These are phyloP conservation scores for Eremophila alpestris DNA, from an alignment of 2,797 vertebrate species.

Conservation along the genomic window DNA sequence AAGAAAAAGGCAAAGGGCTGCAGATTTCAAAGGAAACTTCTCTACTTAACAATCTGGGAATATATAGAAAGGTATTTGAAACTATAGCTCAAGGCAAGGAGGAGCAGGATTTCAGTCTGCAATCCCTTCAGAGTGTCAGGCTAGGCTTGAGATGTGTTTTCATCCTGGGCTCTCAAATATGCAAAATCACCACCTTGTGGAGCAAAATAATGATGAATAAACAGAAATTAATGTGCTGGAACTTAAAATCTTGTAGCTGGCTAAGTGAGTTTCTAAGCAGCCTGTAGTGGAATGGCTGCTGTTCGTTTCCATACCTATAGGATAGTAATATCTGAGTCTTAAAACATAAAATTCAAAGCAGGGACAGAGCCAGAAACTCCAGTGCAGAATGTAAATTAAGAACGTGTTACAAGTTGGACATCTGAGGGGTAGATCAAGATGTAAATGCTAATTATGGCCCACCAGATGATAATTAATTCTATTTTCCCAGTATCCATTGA, in stretches of 20 bases:
- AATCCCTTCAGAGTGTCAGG: background rate
- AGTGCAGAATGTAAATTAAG: background rate
- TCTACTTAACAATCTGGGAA: background rate
- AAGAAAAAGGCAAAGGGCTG: background rate
- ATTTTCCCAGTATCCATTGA: fast-evolving
- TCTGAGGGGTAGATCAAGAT: background rate
- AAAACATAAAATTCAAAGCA: background rate
- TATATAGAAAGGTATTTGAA: background rate
- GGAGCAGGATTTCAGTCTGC: background rate
- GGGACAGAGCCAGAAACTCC: background rate
- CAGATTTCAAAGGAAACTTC: background rate
- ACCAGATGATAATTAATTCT: background rate
- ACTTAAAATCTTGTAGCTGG: background rate
- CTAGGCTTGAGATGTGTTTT: background rate
- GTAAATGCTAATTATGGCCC: background rate
- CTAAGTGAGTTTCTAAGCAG: background rate
- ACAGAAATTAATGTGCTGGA: background rate
- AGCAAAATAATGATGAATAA: background rate
- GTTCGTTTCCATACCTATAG: background rate
- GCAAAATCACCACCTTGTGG: background rate
- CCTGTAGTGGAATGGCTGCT: background rate
- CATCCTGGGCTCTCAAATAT: background rate
- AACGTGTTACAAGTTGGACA: background rate
- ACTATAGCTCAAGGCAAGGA: background rate
- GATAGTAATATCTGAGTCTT: background rate